Evolutionary conservation across 2,888 invertebrate genomes (phyloP), one percentile per base, ranked within the genome.

Genomic region (Ophion costatus): DNA sequence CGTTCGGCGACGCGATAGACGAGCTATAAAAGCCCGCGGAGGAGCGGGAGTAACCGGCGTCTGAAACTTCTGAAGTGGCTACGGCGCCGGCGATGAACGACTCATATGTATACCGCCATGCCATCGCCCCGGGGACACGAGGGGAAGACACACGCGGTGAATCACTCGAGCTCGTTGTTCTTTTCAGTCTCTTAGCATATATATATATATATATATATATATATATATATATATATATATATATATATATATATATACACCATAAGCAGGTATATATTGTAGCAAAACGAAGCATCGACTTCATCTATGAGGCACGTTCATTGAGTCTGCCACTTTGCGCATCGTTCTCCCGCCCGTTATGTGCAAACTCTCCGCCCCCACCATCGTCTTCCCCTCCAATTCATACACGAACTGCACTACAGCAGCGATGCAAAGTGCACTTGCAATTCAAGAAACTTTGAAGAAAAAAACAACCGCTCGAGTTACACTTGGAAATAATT

Each of bases 21-120:
- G 59, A 22, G 59, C 22, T 73, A 42, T 71, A 76, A 77, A 80
- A 71, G 61, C 61, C 20, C 61, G 67, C 14, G 9, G n/a, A 61
- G 29, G 63, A 56, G 74, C 24, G 20, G 63, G 38, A 56, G 51
- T 61, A 59, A 73, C 61, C 77, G 67, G 84, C 73, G 84, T 77
- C 80, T 80, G 80, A 82, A 84, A 73, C 73, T 84, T 80, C 70
- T 80, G 76, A 80, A 83, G 83, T 83, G 83, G 83, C 83, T 80
- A 33, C 83, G 80, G 76, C 83, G 83, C 80, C 64, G 61, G 51
- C 71, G 45, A 80, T 71, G 61, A 83, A 66, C 80, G 83, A 83
- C 80, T 80, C 76, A 42, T 73, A 45, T 59, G 71, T 71, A n/a
- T 20, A 24, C 57, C 71, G 20, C 45, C 69, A 17, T 24, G 4